phyloP scores from a whole-genome alignment of 2,888 invertebrate genomes.

The Lepetodrilus schrolli region DNA sequence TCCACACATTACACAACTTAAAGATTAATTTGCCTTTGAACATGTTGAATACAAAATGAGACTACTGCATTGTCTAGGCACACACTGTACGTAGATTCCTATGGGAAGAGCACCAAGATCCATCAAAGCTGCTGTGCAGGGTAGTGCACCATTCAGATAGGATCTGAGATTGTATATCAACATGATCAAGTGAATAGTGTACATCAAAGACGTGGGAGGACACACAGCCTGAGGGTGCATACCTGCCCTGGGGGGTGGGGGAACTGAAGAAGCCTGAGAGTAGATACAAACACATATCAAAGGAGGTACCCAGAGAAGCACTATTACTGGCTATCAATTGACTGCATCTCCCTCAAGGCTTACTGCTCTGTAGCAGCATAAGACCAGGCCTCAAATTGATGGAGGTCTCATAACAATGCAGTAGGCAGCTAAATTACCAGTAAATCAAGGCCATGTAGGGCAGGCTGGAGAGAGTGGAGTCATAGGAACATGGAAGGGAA shows the following conservation, averaged over 20 bases:
- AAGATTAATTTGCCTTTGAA: too few relatives aligned
- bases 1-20: too few relatives aligned
- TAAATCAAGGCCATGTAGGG: slow-evolving; percentile 15
- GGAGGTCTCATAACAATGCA: slow-evolving; percentile 10
- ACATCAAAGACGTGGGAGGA: too few relatives aligned
- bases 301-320: not conserved
- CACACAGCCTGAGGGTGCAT: not conserved
- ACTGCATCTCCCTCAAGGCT: slow-evolving; percentile 13
- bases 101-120: too few relatives aligned
- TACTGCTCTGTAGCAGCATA: not conserved
- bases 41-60: too few relatives aligned
- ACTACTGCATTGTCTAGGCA: too few relatives aligned
- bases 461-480: too few relatives aligned
- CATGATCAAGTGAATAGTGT: too few relatives aligned
- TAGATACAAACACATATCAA: slow-evolving; percentile 13
- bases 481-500: not conserved
- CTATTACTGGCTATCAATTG: slow-evolving; percentile 7
- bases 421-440: slow-evolving; percentile 2
- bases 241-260: not conserved
- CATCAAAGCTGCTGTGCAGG: too few relatives aligned
- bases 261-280: not conserved
- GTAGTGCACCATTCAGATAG: too few relatives aligned
- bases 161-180: too few relatives aligned
- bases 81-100: too few relatives aligned
- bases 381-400: slow-evolving; percentile 17